Evolutionary conservation across 2,888 invertebrate genomes (phyloP).

Genomic region (Drosophila neutralis): DNA sequence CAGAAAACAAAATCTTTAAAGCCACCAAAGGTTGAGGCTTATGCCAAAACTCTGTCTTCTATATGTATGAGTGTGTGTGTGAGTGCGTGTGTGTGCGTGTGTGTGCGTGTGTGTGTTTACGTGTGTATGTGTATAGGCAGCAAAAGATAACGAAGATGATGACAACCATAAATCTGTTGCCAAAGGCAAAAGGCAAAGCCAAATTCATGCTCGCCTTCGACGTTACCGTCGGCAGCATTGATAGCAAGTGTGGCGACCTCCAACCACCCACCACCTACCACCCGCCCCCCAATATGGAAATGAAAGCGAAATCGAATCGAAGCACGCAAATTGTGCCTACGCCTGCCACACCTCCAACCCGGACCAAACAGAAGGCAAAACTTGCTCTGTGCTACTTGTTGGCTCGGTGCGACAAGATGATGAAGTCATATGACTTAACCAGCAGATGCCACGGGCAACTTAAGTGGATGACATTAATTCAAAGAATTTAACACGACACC

Average conservation of each 20-base stretch:
- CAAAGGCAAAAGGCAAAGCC: constrained; percentile 11
- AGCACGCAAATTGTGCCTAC: constrained; percentile 5
- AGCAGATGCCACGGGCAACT: constrained; percentile 5
- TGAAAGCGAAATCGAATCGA: constrained; percentile 19
- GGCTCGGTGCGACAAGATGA: constrained; percentile 16
- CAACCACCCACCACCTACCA: not conserved
- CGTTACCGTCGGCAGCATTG: not conserved
- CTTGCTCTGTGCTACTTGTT: constrained; percentile 7
- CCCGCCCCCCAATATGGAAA: constrained; percentile 7
- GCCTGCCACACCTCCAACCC: not conserved
- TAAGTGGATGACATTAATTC: constrained; percentile 12
- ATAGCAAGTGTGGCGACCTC: not conserved
- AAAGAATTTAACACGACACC: constrained; percentile 10
- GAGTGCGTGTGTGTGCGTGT: not conserved
- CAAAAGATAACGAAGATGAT: constrained; percentile 19
- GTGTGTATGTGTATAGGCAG: not conserved
- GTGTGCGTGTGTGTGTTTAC: not conserved
- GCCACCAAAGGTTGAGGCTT: constrained; percentile 10
- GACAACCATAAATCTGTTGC: constrained; percentile 22
- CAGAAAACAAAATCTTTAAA: constrained; percentile 16
- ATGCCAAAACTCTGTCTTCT: constrained; percentile 4
- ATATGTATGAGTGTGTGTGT: not conserved
- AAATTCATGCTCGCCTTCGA: constrained; percentile 11
- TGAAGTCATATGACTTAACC: constrained; percentile 57
- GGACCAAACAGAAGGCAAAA: constrained; percentile 8